Evolutionary conservation across 1,140 invertebrate genomes (phyloP).

Genomic region (Drosophila nebulosa): DNA sequence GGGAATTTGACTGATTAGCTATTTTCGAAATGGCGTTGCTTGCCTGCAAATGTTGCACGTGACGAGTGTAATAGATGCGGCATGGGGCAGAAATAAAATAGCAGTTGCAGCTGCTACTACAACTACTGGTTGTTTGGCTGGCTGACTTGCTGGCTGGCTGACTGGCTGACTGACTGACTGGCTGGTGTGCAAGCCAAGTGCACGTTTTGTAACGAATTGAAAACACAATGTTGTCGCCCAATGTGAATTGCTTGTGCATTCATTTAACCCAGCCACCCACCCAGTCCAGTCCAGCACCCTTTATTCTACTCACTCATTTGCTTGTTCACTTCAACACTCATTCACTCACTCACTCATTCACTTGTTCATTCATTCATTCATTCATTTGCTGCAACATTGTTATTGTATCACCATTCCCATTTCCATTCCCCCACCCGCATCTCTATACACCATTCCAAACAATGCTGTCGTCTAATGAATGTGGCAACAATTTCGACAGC

Average conservation of each 20-base stretch:
- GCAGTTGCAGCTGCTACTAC: not conserved
- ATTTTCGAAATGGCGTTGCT: conserved; percentile 58
- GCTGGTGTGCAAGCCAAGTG: conserved; percentile 37
- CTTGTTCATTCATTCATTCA: conserved; percentile 41
- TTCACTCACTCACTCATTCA: conserved; percentile 30
- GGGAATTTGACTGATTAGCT: conserved; percentile 75
- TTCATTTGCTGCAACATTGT: conserved; percentile 73
- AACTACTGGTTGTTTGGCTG: conserved; percentile 6
- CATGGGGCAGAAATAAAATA: not conserved
- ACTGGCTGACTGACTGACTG: not conserved
- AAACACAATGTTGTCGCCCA: conserved; percentile 55
- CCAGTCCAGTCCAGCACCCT: not conserved
- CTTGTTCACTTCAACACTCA: conserved; percentile 10
- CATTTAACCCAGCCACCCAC: conserved; percentile 12
- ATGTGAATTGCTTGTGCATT: conserved; percentile 20
- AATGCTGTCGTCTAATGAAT: conserved; percentile 68
- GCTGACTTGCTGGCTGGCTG: too few relatives aligned
- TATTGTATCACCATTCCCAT: conserved; percentile 4
- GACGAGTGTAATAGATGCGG: conserved; percentile 18
- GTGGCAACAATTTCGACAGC: conserved; percentile 54
- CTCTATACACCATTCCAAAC: conserved; percentile 6
- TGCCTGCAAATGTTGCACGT: conserved; percentile 64
- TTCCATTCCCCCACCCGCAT: not conserved
- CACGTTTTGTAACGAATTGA: conserved; percentile 61
- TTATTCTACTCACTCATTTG: conserved; percentile 29